These are phyloP conservation scores for Hydra vulgaris DNA, from an alignment of 30 jellyfish, hydroid and myxozoan species.

Conservation along the genomic window DNA sequence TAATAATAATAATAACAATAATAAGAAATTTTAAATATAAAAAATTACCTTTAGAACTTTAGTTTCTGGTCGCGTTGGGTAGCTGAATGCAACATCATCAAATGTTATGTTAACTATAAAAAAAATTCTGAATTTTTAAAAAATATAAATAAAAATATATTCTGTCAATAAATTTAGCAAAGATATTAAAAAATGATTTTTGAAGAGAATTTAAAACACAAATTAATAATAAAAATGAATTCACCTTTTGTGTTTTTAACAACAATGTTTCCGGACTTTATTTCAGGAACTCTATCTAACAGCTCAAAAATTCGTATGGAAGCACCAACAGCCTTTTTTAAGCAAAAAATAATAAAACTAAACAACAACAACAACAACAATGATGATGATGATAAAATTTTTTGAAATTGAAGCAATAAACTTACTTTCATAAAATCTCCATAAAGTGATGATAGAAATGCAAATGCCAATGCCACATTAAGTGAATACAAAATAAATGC, in stretches of 20 bases:
- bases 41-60: constrained; percentile 58
- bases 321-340: constrained; percentile 96
- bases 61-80: constrained; percentile 89
- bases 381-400: no score
- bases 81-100: constrained; percentile 56
- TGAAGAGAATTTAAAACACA: neutral
- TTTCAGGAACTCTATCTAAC: constrained; percentile 63
- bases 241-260: constrained; percentile 52
- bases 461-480: constrained; percentile 97
- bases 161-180: neutral
- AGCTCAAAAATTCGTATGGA: constrained; percentile 73
- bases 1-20: neutral
- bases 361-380: no score
- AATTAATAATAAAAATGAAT: neutral
- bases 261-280: constrained; percentile 36
- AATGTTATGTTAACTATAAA: constrained; percentile 40
- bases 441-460: constrained; percentile 74
- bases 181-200: neutral
- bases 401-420: no score
- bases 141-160: neutral
- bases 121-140: neutral
- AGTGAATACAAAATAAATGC: constrained; percentile 83
- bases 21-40: neutral
- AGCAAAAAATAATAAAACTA: neutral
- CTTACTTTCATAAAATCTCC: constrained; percentile 94